These are phyloP conservation scores for Xestia c-nigrum DNA, from an alignment of 2,888 invertebrate species.

Conservation along the genomic window DNA sequence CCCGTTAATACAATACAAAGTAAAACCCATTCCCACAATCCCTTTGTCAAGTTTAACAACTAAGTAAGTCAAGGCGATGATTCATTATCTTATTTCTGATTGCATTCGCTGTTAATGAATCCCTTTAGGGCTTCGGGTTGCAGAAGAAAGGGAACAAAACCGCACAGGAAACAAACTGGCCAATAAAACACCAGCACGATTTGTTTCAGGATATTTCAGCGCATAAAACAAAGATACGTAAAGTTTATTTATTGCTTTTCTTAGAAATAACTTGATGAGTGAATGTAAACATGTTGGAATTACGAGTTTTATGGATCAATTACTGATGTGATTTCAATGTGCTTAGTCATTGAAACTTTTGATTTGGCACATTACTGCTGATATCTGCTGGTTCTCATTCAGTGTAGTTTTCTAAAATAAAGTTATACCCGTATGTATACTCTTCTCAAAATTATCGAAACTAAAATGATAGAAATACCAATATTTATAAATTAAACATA, in stretches of 20 bases:
- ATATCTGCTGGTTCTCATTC: no score
- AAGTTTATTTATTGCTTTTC: conserved; percentile 36
- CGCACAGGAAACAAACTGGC: conserved; percentile 45
- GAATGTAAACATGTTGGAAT: conserved; percentile 7
- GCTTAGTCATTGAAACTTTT: not conserved
- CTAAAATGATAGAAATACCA: no score
- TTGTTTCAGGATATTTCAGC: conserved; percentile 49
- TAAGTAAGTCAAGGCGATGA: conserved; percentile 44
- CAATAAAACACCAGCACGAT: conserved; percentile 47
- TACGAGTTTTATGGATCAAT: conserved; percentile 1
- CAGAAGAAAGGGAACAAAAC: conserved; percentile 51
- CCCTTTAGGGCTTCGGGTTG: conserved; percentile 46
- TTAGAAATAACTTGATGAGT: conserved; percentile 21
- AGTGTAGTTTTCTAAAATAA: no score
- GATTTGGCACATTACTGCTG: not conserved
- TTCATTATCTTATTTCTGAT: conserved; percentile 59
- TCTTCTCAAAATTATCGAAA: no score
- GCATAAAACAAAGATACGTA: conserved; percentile 50
- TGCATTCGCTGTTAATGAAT: conserved; percentile 48
- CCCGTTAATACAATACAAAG: not conserved
- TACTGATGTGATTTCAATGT: conserved; percentile 2
- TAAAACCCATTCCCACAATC: conserved; percentile 5
- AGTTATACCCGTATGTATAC: no score
- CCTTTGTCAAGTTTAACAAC: conserved; percentile 53
- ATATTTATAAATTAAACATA: no score